A percentile compares a stretch with the other conserved stretches of the same genome.
Evolutionary conservation across 2,888 invertebrate genomes (phyloP).

Genomic region (Cactoblastis cactorum): DNA sequence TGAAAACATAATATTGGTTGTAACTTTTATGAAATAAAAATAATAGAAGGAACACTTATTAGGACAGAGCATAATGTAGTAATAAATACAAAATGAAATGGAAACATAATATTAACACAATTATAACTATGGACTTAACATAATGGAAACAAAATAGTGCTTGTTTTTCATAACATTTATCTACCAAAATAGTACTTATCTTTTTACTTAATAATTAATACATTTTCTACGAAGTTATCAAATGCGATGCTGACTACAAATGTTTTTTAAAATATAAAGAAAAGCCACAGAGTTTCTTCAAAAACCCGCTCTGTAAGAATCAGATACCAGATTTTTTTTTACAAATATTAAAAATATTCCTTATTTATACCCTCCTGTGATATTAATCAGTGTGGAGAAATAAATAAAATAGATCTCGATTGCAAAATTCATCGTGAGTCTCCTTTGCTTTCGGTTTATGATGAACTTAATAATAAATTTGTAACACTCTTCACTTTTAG

Average conservation of each 20-base stretch:
- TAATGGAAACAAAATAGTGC: no score
- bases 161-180: no score
- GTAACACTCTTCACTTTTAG: not conserved
- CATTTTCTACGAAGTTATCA: not conserved
- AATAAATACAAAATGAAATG: no score
- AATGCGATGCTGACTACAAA: not conserved
- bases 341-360: slow-evolving; percentile 1
- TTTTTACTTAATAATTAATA: not conserved
- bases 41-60: no score
- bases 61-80: no score
- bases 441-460: not conserved
- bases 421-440: not conserved
- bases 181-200: no score
- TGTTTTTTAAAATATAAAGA: slow-evolving; percentile 7
- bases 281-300: not conserved
- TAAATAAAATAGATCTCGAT: not conserved
- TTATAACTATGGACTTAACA: no score
- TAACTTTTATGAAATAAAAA: no score
- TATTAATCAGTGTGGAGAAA: not conserved
- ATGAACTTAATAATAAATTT: not conserved
- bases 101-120: no score
- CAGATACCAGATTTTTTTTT: not conserved
- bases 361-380: not conserved
- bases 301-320: not conserved
- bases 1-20: no score